A percentile compares a stretch with the other conserved stretches of the same genome.
Evolutionary conservation across 2,888 invertebrate species (phyloP).

Genomic region (Neelides folsomi): DNA sequence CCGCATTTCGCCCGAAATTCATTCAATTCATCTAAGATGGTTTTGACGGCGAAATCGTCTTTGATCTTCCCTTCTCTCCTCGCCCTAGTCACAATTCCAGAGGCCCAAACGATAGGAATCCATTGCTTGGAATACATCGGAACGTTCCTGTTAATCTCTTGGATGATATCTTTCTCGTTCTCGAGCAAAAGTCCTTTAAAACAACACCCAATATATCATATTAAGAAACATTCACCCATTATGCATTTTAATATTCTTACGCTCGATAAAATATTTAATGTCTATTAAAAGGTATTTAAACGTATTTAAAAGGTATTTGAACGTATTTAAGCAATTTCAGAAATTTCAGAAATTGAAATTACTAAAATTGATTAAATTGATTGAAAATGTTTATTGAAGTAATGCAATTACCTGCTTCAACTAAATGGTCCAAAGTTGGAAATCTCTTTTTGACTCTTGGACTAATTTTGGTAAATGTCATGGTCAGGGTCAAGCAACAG

Average conservation of each 20-base stretch:
- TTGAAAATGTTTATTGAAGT: background rate
- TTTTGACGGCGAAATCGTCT: conserved; percentile 85
- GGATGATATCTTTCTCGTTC: conserved; percentile 66
- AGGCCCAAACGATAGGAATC: conserved; percentile 80
- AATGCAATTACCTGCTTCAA: conserved; percentile 49
- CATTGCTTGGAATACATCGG: conserved; percentile 78
- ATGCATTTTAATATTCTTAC: no score
- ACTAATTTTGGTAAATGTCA: conserved; percentile 73
- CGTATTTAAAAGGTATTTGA: no score
- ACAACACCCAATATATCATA: no score
- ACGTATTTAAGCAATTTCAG: no score
- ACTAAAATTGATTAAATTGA: no score
- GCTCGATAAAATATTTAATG: no score
- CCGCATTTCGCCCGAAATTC: conserved; percentile 70
- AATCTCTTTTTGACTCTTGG: conserved; percentile 79
- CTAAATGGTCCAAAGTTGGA: conserved; percentile 66
- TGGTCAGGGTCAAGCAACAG: conserved; percentile 69
- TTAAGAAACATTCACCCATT: no score
- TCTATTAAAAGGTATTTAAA: no score
- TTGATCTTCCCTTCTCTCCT: conserved; percentile 78
- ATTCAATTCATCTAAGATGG: conserved; percentile 73
- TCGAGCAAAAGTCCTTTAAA: conserved; percentile 56
- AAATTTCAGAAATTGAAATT: no score
- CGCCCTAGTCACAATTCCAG: conserved; percentile 49
- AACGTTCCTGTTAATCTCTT: conserved; percentile 62